phyloP scores from a whole-genome alignment of 2,113 vertebrate genomes.

The Heloderma charlesbogerti region DNA sequence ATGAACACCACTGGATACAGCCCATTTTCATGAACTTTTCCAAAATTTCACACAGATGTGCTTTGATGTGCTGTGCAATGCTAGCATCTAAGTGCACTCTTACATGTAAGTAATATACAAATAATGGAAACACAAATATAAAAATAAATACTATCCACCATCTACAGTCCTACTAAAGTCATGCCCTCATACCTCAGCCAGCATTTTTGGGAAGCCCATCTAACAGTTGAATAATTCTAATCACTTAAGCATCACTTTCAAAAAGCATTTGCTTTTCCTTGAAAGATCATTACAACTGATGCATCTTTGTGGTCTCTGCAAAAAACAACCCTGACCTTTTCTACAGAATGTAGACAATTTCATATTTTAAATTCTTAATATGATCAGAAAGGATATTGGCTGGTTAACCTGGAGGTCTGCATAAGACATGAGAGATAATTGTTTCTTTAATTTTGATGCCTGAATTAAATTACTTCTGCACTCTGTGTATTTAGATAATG shows the following conservation, averaged over 20 bases:
- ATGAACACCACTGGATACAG: neutral
- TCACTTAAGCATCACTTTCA: neutral
- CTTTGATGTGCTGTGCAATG: neutral
- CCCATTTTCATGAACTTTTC: neutral
- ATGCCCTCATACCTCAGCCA: neutral
- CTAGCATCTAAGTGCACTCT: no score
- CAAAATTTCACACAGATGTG: neutral
- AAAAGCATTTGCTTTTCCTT: conserved; percentile 57
- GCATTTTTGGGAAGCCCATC: neutral
- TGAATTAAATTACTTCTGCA: conserved; percentile 54
- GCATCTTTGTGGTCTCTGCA: neutral
- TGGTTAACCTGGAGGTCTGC: conserved; percentile 48
- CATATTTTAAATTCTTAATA: conserved; percentile 65
- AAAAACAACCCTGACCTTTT: conserved; percentile 49
- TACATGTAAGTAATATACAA: neutral
- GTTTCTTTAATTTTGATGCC: conserved; percentile 59
- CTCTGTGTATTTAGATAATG: conserved; percentile 3
- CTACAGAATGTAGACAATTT: conserved; percentile 48
- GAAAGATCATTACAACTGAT: conserved; percentile 20
- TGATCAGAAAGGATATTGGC: conserved; percentile 64
- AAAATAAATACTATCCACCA: neutral
- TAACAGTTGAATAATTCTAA: neutral
- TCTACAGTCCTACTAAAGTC: neutral
- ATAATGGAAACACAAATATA: neutral
- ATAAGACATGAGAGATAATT: conserved; percentile 60